These are phyloP conservation scores for Perca schrenkii DNA, from an alignment of 2,113 vertebrate genomes.

Conservation along the genomic window DNA sequence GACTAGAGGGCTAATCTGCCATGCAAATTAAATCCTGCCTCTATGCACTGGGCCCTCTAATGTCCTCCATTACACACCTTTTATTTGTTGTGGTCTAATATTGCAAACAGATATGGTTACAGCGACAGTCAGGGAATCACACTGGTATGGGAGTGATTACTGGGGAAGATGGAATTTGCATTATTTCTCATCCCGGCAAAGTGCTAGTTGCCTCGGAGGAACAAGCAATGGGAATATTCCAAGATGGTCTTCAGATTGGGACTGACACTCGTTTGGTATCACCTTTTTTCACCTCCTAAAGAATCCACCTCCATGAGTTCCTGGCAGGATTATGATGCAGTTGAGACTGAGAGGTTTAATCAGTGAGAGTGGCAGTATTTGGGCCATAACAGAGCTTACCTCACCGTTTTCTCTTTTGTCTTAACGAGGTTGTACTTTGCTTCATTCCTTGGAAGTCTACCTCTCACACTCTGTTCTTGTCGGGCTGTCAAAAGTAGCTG, in stretches of 20 bases:
- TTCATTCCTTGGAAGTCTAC: conserved; percentile 70
- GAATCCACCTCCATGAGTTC: conserved; percentile 58
- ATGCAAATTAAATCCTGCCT: conserved; percentile 99
- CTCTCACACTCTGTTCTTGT: conserved; percentile 73
- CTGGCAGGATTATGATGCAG: conserved; percentile 78
- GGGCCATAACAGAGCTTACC: conserved; percentile 77
- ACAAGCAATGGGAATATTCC: conserved; percentile 61
- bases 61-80: conserved; percentile 96
- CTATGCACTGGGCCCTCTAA: conserved; percentile 93
- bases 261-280: conserved; percentile 64
- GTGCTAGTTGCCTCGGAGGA: conserved; percentile 51
- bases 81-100: conserved; percentile 97
- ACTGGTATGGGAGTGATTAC: conserved; percentile 92
- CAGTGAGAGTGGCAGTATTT: conserved; percentile 77
- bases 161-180: conserved; percentile 89
- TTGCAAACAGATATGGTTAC: conserved; percentile 89
- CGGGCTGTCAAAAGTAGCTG: conserved; percentile 74
- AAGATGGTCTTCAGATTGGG: conserved; percentile 57
- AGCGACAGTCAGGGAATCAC: conserved; percentile 87
- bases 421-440: conserved; percentile 80
- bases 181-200: conserved; percentile 41
- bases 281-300: conserved; percentile 19
- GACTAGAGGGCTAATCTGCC: conserved; percentile 97
- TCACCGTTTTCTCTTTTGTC: conserved; percentile 67
- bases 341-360: conserved; percentile 80